Base-by-base conservation (phyloP, 2,113 vertebrate species). In the Callorhinus ursinus region DNA sequence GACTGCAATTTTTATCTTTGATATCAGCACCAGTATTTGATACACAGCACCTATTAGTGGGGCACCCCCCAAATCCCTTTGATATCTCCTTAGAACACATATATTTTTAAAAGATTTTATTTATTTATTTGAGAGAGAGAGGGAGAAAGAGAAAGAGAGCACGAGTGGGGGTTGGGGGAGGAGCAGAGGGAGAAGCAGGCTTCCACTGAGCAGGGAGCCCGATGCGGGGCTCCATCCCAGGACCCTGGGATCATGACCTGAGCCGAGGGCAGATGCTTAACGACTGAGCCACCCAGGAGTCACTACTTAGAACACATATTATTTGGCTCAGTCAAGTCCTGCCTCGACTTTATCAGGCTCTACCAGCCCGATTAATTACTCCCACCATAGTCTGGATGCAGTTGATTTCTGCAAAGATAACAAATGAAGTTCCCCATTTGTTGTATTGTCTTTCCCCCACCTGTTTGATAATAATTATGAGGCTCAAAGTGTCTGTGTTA, bases 1-100 rank as follows among this genome's bases (percentile, higher is more conserved):
- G 49, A 88, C 57, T 72, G 33, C 21, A 71, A 31, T 59, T 94
- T 90, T 89, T 77, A 84, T 93, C 71, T 89, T 86, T 92, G 53
- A 82, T 77, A 31, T 59, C 65, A 57, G 72, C 13, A 65, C 9
- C 9, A 57, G 46, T 77, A 31, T 89, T 36, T 51, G 39, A 89
- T 88, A 53, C 76, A 77, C 53, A 36, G 51, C 59, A 49, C 87
- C 96, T 72, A 13, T 86, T 46, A 36, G 26, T 72, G 14, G 46
- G 53, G 33, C 4, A 51, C 7, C 15, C 51, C 63, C 39, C 9
- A 95, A 88, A 76, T 63, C 8, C 42, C 79, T 82, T 92, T 77
- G 13, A 19, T 82, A 72, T 63, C 53, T 91, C 31, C 39, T 86
- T 76, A 19, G 24, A 49, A 93, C 7, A 61, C 31, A 51, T 65